phyloP scores from a whole-genome alignment of 2,113 vertebrate species.

The Bostrychus sinensis region DNA sequence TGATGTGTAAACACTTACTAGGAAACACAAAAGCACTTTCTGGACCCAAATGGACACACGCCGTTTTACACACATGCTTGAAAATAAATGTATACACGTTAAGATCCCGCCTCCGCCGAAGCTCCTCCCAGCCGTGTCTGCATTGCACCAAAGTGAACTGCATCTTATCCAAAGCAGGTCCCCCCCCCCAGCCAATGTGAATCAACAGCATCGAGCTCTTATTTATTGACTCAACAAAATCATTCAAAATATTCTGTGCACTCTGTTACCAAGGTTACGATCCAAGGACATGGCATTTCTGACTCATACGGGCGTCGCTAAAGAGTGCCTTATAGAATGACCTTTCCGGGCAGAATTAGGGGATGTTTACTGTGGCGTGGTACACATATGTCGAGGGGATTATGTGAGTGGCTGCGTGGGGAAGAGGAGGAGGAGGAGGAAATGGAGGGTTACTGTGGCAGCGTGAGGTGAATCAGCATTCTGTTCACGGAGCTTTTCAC shows the following conservation, averaged over 20 bases:
- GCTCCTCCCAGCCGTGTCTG: slow-evolving; percentile 66
- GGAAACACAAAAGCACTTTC: slow-evolving; percentile 42
- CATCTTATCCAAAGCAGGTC: slow-evolving; percentile 46
- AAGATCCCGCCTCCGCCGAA: slow-evolving; percentile 48
- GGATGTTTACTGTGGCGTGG: slow-evolving; percentile 31
- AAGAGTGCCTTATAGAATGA: background rate
- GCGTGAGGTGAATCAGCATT: slow-evolving; percentile 75
- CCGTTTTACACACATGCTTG: slow-evolving; percentile 10
- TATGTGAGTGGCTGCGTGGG: slow-evolving; percentile 36
- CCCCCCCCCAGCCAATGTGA: slow-evolving; percentile 50
- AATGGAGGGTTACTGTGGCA: slow-evolving; percentile 35
- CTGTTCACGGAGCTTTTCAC: slow-evolving; percentile 51
- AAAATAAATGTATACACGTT: slow-evolving; percentile 1
- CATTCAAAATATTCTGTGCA: background rate
- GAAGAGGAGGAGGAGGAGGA: background rate
- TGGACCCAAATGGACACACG: slow-evolving; percentile 23
- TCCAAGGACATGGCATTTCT: slow-evolving; percentile 28
- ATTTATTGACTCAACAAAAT: background rate
- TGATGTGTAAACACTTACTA: slow-evolving; percentile 31
- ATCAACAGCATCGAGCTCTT: slow-evolving; percentile 1
- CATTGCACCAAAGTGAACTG: slow-evolving; percentile 79
- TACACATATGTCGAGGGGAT: slow-evolving; percentile 52
- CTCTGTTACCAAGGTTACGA: slow-evolving; percentile 26
- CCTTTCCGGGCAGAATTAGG: slow-evolving; percentile 8
- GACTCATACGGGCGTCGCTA: background rate